Base-by-base conservation (phyloP, 2,888 invertebrate species). In the Halictus quadricinctus region DNA sequence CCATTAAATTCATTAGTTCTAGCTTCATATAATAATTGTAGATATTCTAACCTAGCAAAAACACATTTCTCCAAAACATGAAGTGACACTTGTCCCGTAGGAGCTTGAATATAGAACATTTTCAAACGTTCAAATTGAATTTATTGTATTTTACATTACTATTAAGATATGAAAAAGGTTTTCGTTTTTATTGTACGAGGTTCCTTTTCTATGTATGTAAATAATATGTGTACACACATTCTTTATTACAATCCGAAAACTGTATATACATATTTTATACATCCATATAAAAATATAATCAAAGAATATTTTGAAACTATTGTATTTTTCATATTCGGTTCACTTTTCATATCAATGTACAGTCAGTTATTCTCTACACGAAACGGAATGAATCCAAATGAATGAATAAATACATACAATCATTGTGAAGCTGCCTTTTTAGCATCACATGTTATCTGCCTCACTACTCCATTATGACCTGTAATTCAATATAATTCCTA, bases 71-170 rank as follows among this genome's bases (percentile, higher is more conserved):
- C 96, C 72, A 96, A 92, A 86, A 95, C 93, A 93, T 96, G 95
- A 64, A 95, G 91, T 43, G 95, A 95, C 87, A 96, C 94, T 80
- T 95, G 93, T 64, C 96, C 96, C 93, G 95, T 95, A 1, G 96
- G 96, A 66, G 96, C 95, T 81, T 94, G 94, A 87, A 96, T 94
- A 92, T 96, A 96, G 92, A 96, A 96, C 93, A 96, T 96, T n/a
- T 95, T 13, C 5, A 13, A 43, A 29, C 6, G 41, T 54, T 15
- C 60, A 64, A 29, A 60, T 60, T 25, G 25, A 60, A 60, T 29
- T 60, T 60, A 60, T 60, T 15, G 60, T 13, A 60, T 25, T 58
- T 25, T 60, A 25, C 25, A 60, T 60, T 12, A 5, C 7, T 54
- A 21, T 21, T 6, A 21, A 21, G 1, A 21, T 54, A 54, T 60